Evolutionary conservation across 2,113 vertebrate species (phyloP).

Genomic region (Mobula birostris): DNA sequence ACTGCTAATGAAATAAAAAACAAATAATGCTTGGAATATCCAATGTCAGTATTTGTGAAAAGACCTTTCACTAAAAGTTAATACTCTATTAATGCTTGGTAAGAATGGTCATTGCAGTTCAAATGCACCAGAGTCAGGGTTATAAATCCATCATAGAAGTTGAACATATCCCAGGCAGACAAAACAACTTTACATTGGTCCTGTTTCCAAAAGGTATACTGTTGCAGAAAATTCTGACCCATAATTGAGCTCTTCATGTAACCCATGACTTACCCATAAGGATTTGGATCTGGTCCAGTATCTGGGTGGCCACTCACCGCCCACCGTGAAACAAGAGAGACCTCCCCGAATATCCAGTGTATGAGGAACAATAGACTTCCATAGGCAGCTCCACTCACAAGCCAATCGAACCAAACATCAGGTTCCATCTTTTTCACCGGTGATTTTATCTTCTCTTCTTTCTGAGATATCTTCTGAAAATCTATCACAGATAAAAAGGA

Average conservation of each 20-base stretch:
- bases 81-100: no score
- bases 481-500: neutral
- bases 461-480: constrained; percentile 4
- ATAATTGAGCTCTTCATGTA: neutral
- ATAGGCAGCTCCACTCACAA: constrained; percentile 51
- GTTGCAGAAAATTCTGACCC: neutral
- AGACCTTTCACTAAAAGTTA: neutral
- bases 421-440: constrained; percentile 11
- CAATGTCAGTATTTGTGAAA: no score
- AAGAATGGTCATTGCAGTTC: neutral
- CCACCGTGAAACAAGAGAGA: constrained; percentile 61
- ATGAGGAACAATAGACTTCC: constrained; percentile 57
- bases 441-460: constrained; percentile 41
- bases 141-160: neutral
- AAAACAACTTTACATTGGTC: neutral
- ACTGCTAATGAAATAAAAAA: no score
- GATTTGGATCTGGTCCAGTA: constrained; percentile 58
- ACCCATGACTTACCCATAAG: constrained; percentile 52
- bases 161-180: neutral
- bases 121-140: neutral
- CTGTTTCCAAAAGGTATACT: neutral
- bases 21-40: no score
- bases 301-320: constrained; percentile 60
- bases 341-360: constrained; percentile 62
- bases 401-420: constrained; percentile 41